Percentiles rank a stretch among this genome's conserved stretches.
These are phyloP conservation scores for Danio aesculapii DNA, from an alignment of 2,797 vertebrate genomes.

Conservation along the genomic window DNA sequence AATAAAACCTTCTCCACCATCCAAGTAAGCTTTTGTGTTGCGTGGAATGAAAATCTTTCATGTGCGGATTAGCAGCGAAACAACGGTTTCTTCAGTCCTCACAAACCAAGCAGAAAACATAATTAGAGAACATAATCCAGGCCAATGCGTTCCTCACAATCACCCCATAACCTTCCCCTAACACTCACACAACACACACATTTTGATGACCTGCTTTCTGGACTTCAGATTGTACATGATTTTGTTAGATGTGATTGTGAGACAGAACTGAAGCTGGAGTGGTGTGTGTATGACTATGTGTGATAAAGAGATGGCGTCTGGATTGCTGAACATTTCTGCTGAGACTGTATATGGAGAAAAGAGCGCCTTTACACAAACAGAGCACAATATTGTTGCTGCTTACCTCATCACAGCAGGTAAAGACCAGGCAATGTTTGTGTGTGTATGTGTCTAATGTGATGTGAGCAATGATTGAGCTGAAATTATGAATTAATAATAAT, in stretches of 20 bases:
- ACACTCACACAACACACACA: slow-evolving; percentile 13
- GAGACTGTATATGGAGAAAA: slow-evolving; percentile 73
- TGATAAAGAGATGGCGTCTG: slow-evolving; percentile 72
- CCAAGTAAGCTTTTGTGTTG: slow-evolving; percentile 29
- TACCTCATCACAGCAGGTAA: slow-evolving; percentile 97
- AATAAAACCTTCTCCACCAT: slow-evolving; percentile 24
- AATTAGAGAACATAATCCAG: slow-evolving; percentile 56
- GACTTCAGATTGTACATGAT: not conserved
- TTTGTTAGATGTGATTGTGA: slow-evolving; percentile 34
- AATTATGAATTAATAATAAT: not conserved
- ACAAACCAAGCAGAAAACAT: slow-evolving; percentile 53
- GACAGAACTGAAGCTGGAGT: not conserved
- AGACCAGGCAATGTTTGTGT: slow-evolving; percentile 31
- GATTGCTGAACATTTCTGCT: slow-evolving; percentile 76
- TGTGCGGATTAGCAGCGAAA: slow-evolving; percentile 60
- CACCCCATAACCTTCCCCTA: slow-evolving; percentile 30
- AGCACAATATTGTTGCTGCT: slow-evolving; percentile 93
- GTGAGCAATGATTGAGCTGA: not conserved
- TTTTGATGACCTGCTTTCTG: not conserved
- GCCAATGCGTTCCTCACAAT: slow-evolving; percentile 41
- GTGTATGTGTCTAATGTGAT: not conserved
- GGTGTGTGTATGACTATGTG: slow-evolving; percentile 16
- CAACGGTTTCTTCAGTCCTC: slow-evolving; percentile 58
- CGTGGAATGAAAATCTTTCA: slow-evolving; percentile 55
- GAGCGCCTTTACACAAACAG: slow-evolving; percentile 90